Base-by-base conservation (phyloP, 2,888 invertebrate genomes). In the Zonitis immaculata region DNA sequence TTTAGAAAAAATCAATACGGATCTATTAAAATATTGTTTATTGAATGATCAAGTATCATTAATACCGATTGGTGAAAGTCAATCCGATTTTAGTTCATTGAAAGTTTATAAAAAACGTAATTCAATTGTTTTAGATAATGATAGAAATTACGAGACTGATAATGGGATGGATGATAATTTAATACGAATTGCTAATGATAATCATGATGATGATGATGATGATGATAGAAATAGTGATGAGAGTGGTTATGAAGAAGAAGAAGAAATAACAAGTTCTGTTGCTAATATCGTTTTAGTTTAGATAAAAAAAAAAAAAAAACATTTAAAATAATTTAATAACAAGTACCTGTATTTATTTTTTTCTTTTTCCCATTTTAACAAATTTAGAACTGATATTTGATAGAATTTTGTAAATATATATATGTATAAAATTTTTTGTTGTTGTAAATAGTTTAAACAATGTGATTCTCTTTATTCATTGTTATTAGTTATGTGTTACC, bases 241-340 rank as follows among this genome's bases (percentile, higher is more conserved):
- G 73, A 92, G 91, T 51, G 94, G 94, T 3, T 94, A 92, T 75
- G 93, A 91, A 25, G 94, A 94, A 72, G 81, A 85, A 58, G 86
- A 86, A 59, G 32, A 32, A 6, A 60, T 74, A 44, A 67, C 70
- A 22, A 73, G 69, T 61, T 72, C 72, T 26, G 71, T 76, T 50
- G 70, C 69, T 26, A 74, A 73, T 55, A 69, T 76, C 45, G 71
- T 76, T 52, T 65, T 75, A 59, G 73, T 76, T 52, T 75, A 68
- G 63, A 12, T 32, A 48, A 42, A 47, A 27, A 25, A 6, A 5
- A 28, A 11, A 42, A n/a, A n/a, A n/a, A n/a, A n/a, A n/a, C n/a
- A 26, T 51, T 47, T 12, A 42, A 39, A 25, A 12, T 20, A 18
- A 26, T 43, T 6, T 43, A 22, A 11, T n/a, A 44, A 26, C 25